Evolutionary conservation across 2,888 invertebrate species (phyloP), one percentile per base, ranked within the genome.

Genomic region (Acleris laterana): DNA sequence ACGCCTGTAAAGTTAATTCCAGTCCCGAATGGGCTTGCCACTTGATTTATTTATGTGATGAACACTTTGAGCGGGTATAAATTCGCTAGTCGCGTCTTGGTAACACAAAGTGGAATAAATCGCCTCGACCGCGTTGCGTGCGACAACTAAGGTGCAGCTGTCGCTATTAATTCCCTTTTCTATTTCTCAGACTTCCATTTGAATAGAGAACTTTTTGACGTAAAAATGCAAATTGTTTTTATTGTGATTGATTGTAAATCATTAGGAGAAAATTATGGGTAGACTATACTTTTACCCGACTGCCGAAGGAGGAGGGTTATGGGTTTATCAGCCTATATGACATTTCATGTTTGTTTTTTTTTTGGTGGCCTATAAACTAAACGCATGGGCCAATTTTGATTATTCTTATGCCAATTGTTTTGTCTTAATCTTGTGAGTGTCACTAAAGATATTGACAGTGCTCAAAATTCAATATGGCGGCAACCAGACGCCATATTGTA

Each of bases 31-130:
- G 59, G 63, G 63, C 63, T 68, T 63, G 63, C 55, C 63, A n/a
- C 63, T 68, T 63, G 62, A 59, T 63, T 63, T 67, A 62, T 60
- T 51, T 64, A 60, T 59, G 68, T 64, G 69, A 64, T 67, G 59
- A 69, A 64, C 56, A 65, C 63, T 69, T 68, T 58, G 63, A 63
- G 73, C 74, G 72, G 71, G 68, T 74, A 78, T 78, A 80, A 78
- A 80, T 78, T 77, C 71, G 68, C 59, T 69, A 70, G 75, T 77
- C 76, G 74, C 78, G 77, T 74, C 76, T 75, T 70, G 73, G 77
- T 85, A 82, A 82, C 81, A 77, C 78, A 82, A 82, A 86, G 83
- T 85, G 81, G 83, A 83, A 86, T 85, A 85, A 86, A 87, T 85
- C 80, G 85, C 80, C 72, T 73, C 73, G 77, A 77, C 77, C 62